Percentiles rank a stretch among this genome's conserved stretches.
Evolutionary conservation across 2,113 vertebrate species (phyloP).

Genomic region (Dasypus novemcinctus): DNA sequence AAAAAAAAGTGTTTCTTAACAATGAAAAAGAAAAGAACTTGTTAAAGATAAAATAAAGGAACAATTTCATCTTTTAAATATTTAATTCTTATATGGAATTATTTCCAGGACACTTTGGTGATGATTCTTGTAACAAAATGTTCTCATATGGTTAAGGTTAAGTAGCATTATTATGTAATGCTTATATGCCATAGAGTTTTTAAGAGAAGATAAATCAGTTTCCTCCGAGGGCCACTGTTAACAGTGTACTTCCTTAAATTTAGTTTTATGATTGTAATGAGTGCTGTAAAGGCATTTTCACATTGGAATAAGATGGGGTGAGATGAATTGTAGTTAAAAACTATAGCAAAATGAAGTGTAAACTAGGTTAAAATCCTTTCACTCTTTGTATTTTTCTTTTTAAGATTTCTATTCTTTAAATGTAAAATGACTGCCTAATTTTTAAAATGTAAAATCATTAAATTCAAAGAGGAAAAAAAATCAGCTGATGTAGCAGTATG

Average conservation of each 20-base stretch:
- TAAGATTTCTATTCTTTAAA: constrained; percentile 71
- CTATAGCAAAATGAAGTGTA: constrained; percentile 52
- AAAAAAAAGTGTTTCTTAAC: constrained; percentile 71
- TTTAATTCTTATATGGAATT: constrained; percentile 68
- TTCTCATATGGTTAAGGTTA: constrained; percentile 71
- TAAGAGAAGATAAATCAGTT: constrained; percentile 56
- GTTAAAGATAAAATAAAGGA: constrained; percentile 64
- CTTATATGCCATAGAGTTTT: constrained; percentile 56
- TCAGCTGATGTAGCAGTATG: neutral
- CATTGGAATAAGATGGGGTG: constrained; percentile 43
- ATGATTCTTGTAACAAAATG: constrained; percentile 67
- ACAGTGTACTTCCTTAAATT: too few relatives aligned
- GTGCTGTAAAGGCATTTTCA: constrained; percentile 72
- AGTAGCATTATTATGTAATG: constrained; percentile 73
- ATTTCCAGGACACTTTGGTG: constrained; percentile 68
- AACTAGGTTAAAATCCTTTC: constrained; percentile 63
- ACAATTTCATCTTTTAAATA: constrained; percentile 66
- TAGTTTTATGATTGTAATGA: too few relatives aligned
- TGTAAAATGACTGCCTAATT: constrained; percentile 71
- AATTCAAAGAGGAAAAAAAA: constrained; percentile 65
- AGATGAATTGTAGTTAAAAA: constrained; percentile 65
- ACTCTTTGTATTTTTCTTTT: constrained; percentile 72
- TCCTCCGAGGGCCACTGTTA: constrained; percentile 64
- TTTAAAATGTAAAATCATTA: constrained; percentile 76
- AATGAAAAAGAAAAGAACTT: constrained; percentile 43